These are phyloP conservation scores for Drosophila birchii DNA, from an alignment of 2,888 invertebrate species.

Conservation along the genomic window DNA sequence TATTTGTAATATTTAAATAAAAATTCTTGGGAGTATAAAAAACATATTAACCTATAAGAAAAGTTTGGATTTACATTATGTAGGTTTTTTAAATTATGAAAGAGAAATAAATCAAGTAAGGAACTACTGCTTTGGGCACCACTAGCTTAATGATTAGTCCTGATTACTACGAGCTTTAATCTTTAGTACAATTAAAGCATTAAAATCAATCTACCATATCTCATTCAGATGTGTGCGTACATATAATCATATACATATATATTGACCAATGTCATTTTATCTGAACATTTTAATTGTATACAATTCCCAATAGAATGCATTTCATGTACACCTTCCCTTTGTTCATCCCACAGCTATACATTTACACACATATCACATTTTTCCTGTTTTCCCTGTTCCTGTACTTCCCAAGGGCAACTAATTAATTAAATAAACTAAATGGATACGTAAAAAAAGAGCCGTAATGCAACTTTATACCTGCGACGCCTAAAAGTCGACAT, in stretches of 20 bases:
- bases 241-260: too few species aligned
- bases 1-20: too few species aligned
- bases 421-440: constrained; percentile 59
- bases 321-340: background rate
- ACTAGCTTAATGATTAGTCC: too few species aligned
- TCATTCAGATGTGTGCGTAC: too few species aligned
- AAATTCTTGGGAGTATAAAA: too few species aligned
- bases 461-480: constrained; percentile 8
- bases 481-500: constrained; percentile 64
- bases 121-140: too few species aligned
- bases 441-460: constrained; percentile 4
- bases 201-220: background rate
- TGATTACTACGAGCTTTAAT: background rate
- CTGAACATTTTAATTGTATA: background rate
- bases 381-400: background rate
- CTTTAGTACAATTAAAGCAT: background rate
- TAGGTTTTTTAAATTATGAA: too few species aligned
- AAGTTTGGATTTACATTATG: too few species aligned
- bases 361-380: background rate
- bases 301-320: constrained; percentile 2
- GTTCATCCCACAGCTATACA: background rate
- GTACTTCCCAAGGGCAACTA: constrained; percentile 30
- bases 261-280: background rate
- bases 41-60: too few species aligned
- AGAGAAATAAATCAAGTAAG: too few species aligned